These are phyloP conservation scores for Glossophaga mutica DNA, from an alignment of 2,797 vertebrate genomes.

Conservation along the genomic window DNA sequence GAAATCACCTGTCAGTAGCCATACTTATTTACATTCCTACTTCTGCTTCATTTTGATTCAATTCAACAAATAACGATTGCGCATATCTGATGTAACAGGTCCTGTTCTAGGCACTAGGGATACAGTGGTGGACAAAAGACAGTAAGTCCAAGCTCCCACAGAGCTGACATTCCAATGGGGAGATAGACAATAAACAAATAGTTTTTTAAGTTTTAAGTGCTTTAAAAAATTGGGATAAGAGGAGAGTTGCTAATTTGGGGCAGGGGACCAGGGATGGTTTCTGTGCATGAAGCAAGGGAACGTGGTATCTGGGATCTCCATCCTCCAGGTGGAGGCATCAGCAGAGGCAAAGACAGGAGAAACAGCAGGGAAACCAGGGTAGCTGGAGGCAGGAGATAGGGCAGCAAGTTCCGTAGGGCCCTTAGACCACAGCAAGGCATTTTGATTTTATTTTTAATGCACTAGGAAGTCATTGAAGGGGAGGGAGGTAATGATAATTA, in stretches of 20 bases:
- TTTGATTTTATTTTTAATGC: not conserved
- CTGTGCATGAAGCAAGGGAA: not conserved
- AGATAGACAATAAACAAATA: not conserved
- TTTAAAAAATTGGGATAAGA: not conserved
- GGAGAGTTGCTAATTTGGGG: not conserved
- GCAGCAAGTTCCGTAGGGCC: not conserved
- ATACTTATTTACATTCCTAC: not conserved
- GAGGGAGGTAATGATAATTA: not conserved
- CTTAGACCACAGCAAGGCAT: not conserved
- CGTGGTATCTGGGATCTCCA: not conserved
- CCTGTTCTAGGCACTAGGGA: not conserved
- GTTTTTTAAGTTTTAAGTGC: not conserved
- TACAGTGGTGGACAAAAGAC: not conserved
- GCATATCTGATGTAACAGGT: not conserved
- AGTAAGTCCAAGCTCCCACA: not conserved
- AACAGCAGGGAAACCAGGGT: not conserved
- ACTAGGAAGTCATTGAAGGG: not conserved
- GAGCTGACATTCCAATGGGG: not conserved
- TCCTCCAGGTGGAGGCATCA: not conserved
- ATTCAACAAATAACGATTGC: not conserved
- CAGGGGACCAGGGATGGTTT: not conserved
- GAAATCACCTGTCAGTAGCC: not conserved
- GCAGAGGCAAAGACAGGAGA: not conserved
- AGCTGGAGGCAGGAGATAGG: not conserved
- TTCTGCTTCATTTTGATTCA: not conserved